Percentiles rank a stretch among this genome's conserved stretches.
phyloP scores from a whole-genome alignment of 2,113 vertebrate genomes.

The Furnarius figulus region DNA sequence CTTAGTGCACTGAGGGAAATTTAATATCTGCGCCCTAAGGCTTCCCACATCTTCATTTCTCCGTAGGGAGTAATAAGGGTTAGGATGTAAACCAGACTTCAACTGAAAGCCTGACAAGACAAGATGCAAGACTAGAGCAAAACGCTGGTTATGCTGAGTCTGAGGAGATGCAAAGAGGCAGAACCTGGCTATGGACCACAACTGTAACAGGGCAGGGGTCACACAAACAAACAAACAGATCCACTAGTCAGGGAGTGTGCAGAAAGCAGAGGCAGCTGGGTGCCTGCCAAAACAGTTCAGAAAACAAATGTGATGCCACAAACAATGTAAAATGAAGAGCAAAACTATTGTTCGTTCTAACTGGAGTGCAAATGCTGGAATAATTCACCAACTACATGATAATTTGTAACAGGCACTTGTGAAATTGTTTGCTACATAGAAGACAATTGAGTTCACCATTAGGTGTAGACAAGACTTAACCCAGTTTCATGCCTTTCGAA shows the following conservation, averaged over 20 bases:
- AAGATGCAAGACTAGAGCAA: neutral
- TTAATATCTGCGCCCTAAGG: neutral
- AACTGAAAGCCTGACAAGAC: neutral
- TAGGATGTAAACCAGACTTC: neutral
- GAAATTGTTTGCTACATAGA: neutral
- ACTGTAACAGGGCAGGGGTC: neutral
- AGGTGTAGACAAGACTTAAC: neutral
- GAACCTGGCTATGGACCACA: neutral
- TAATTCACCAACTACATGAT: neutral
- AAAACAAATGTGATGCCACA: neutral
- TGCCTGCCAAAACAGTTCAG: conserved; percentile 5
- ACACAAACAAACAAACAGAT: neutral
- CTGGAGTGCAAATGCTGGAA: neutral
- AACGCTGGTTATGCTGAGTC: neutral
- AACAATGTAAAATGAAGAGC: neutral
- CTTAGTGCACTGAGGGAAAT: neutral
- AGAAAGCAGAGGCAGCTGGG: neutral
- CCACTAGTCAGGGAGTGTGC: neutral
- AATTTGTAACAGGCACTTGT: neutral
- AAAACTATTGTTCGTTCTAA: neutral
- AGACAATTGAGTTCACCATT: neutral
- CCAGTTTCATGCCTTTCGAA: neutral
- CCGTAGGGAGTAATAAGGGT: neutral
- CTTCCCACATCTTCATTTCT: neutral
- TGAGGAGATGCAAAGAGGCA: neutral